phyloP scores from a whole-genome alignment of 2,888 invertebrate genomes.

The Lycophotia porphyrea region DNA sequence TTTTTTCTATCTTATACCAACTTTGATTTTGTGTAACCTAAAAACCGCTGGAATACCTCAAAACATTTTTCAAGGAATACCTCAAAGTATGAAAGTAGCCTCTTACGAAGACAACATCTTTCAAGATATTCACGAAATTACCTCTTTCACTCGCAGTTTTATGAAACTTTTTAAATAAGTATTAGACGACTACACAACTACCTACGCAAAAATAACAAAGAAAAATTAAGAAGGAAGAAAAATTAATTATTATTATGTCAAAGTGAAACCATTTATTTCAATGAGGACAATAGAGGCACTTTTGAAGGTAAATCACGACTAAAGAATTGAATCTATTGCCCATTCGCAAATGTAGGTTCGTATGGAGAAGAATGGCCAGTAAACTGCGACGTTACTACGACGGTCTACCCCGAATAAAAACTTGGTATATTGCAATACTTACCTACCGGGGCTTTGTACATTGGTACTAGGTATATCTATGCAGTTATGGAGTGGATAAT shows the following conservation, averaged over 20 bases:
- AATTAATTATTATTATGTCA: neutral
- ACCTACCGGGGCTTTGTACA: neutral
- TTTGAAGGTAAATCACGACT: neutral
- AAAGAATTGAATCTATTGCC: neutral
- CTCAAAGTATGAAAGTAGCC: neutral
- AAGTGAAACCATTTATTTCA: neutral
- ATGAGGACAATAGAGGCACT: neutral
- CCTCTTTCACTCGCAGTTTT: neutral
- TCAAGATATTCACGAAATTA: conserved; percentile 7
- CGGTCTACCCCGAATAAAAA: neutral
- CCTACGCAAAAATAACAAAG: neutral
- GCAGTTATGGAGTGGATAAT: neutral
- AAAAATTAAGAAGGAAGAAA: neutral
- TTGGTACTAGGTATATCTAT: too few relatives aligned
- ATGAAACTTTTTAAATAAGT: neutral
- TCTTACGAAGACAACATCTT: conserved; percentile 12
- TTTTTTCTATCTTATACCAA: neutral
- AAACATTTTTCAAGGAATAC: neutral
- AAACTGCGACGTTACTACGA: neutral
- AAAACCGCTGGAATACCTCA: neutral
- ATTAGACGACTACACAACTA: neutral
- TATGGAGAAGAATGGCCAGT: neutral
- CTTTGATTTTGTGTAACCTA: neutral
- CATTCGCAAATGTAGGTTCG: neutral
- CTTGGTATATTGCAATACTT: neutral